Base-by-base conservation (phyloP, 2,113 vertebrate species). In the Prochilodus magdalenae region DNA sequence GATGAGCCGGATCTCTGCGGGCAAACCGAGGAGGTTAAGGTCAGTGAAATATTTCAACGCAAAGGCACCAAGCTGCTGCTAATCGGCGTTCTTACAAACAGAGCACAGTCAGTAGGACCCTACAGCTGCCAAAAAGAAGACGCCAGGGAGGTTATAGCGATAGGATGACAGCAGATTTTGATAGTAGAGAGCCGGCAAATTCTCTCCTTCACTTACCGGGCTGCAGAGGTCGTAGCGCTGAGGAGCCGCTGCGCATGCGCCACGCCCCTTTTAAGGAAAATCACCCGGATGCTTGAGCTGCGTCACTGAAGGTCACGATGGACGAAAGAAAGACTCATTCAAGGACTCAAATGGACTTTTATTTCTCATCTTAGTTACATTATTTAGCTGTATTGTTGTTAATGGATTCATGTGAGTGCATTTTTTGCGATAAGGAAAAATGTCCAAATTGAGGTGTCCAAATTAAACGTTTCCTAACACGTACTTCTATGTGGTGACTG, bases 161-260 rank as follows among this genome's bases (percentile, higher is more conserved):
- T 5, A 76, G 30, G 66, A 85, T 83, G 79, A 44, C 1, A 30
- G 24, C 51, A 40, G 87, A 86, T 81, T 81, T 24, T 62, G 1
- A 73, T 8, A 44, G 18, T 47, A 12, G 65, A 63, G 51, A 24
- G 16, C 36, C 77, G 12, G 60, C 73, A 57, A 49, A 53, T 69
- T 0, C 73, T 83, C 85, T 73, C 77, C 83, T 86, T 88, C 77
- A 79, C 87, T 86, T 75, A 88, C 87, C 84, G 79, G 82, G 87
- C 85, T 69, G 80, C 87, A 86, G 87, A 88, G 87, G 87, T 85
- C 87, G 87, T 36, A 88, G 80, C 83, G 85, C 85, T 83, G 66
- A 85, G 63, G 71, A 75, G 13, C 36, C 55, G 62, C 63, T 83
- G 77, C 87, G 87, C 87, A 85, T 86, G 87, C 83, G 18, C 66